Evolutionary conservation across 2,797 vertebrate genomes (phyloP), one percentile per base, ranked within the genome.

Genomic region (Cuniculus paca): DNA sequence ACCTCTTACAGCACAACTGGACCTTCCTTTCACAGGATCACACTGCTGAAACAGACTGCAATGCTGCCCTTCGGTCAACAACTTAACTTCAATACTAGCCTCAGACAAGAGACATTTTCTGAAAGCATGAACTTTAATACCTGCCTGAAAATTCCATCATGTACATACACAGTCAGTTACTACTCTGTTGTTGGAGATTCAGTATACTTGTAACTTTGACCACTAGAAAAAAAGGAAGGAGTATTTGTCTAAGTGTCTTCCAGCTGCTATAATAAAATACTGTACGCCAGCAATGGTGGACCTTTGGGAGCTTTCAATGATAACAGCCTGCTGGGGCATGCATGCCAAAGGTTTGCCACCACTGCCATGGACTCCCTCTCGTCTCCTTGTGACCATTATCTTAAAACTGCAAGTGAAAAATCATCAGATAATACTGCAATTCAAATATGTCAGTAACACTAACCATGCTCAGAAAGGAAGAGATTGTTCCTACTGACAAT

Each of bases 11-110:
- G 26, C 26, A 54, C 85, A 74, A 70, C 2, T 19, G 19, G 17
- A 78, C 50, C 48, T 93, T 91, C 87, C 50, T 54, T 91, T 93
- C 87, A 61, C 13, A 93, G 26, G 17, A 31, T 42, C 52, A 81
- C 45, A 68, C 68, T 11, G 26, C 36, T 54, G 79, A 90, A 82
- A 92, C 48, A 0, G 89, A 36, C 24, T 68, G 58, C 13, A 45
- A 5, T 65, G 42, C 63, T 93, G 34, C 11, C 39, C 14, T 45
- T 65, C 84, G 6, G 16, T 91, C 56, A 91, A 80, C 9, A 68
- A 48, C 39, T 34, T 20, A 36, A 65, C 56, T 39, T 24, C 5
- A 75, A 16, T 22, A 60, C 48, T 45, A 2, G 45, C 48, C 9
- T 45, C 39, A 28, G 13, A 90, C 42, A 90, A 28, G 36, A 65